Base-by-base conservation (phyloP, 2,113 vertebrate genomes). In the Solenodon paradoxus region DNA sequence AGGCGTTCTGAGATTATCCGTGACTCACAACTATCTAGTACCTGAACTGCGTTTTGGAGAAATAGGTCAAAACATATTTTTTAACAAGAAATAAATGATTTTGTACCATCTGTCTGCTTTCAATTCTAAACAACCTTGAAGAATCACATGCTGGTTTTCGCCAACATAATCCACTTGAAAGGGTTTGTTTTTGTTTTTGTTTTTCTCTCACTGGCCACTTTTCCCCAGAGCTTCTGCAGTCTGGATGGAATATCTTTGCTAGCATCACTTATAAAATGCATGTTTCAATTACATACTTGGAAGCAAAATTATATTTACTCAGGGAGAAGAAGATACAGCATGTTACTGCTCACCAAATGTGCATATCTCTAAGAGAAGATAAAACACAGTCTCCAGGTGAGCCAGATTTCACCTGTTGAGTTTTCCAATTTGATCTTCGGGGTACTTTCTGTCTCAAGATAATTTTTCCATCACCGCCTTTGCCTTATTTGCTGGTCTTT, bases 231-330 rank as follows among this genome's bases (percentile, higher is more conserved):
- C 9, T 51, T 59, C 32, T 49, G 10, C 13, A 69, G 26, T 7
- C 32, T 55, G 35, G 15, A 13, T 72, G 53, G 61, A 24, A 3
- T n/a, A 35, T 53, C 47, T 81, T 61, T 71, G 45, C 35, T 22
- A 47, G 24, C 22, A 47, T 83, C 19, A 9, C 24, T 51, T 96
- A 5, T 28, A 95, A 77, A 96, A 88, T 0, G 0, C 4, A 6
- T 5, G 30, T 61, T 94, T 81, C n/a, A 57, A 17, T 77, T 89
- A 61, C 75, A 83, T 57, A 28, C 75, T 38, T 77, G 57, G 12
- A 81, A 45, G 38, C 47, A 92, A 95, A 94, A 90, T 30, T 91
- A 92, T 28, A 45, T 38, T 55, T 64, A 74, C n/a, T 91, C 55
- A 45, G n/a, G 17, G 17, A 74, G 61, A 8, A 49, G 74, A 88